Percentiles rank a stretch among this genome's conserved stretches.
Evolutionary conservation across 2,888 invertebrate genomes (phyloP).

Genomic region (Galerucella nymphaeae): DNA sequence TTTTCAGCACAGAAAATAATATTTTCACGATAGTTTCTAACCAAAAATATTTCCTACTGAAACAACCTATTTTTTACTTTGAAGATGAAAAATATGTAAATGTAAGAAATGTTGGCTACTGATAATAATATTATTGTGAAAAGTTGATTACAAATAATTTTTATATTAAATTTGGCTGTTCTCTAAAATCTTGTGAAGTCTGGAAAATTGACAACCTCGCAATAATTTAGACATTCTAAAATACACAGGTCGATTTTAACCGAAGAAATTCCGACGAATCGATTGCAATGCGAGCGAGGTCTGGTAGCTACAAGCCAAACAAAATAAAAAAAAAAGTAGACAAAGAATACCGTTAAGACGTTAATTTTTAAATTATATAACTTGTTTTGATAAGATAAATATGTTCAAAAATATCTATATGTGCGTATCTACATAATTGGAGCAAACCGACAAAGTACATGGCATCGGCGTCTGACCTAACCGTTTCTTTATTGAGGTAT

Average conservation of each 20-base stretch:
- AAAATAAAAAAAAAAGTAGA: constrained; percentile 23
- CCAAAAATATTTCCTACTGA: no score
- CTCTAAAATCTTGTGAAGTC: constrained; percentile 11
- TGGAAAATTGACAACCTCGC: constrained; percentile 31
- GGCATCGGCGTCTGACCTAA: constrained; percentile 17
- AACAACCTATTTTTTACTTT: neutral
- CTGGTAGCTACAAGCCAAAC: constrained; percentile 2
- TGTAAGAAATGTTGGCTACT: no score
- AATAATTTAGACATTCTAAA: constrained; percentile 28
- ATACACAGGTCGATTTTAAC: constrained; percentile 38
- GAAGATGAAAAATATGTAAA: neutral
- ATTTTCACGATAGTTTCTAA: no score
- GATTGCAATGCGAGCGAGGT: constrained; percentile 34
- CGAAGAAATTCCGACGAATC: constrained; percentile 39
- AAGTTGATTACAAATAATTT: no score
- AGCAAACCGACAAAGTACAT: constrained; percentile 15
- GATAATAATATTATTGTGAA: no score
- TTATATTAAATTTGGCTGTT: neutral
- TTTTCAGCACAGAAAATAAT: no score
- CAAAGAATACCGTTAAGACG: constrained; percentile 20
- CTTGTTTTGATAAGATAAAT: neutral
- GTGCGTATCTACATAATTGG: neutral
- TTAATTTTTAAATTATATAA: constrained; percentile 10
- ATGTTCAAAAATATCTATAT: neutral
- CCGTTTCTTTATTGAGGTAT: constrained; percentile 20